Conservation (phyloP, 2,113 vertebrate species). For the Nothocercus nigrocapillus region DNA sequence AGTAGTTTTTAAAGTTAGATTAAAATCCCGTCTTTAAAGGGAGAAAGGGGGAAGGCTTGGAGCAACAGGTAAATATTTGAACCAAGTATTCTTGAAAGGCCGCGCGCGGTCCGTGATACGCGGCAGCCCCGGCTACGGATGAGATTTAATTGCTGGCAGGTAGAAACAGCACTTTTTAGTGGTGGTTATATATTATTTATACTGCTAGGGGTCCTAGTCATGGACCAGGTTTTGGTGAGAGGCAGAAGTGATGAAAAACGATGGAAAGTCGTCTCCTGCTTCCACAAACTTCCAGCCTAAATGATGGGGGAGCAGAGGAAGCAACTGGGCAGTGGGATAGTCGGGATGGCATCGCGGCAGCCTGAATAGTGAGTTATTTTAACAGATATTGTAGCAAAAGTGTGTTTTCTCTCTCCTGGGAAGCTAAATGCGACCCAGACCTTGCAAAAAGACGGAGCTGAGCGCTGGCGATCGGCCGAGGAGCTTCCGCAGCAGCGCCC, state of each 20-base stretch:
- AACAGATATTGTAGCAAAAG: background rate
- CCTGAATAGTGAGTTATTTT: background rate
- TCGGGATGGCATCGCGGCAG: rapidly evolving
- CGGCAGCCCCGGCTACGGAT: rapidly evolving
- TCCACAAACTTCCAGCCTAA: background rate
- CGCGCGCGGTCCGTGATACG: rapidly evolving
- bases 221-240: background rate
- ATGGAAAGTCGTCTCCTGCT: background rate
- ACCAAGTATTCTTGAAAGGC: background rate
- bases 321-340: background rate
- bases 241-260: background rate
- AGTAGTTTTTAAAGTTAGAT: background rate
- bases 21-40: background rate
- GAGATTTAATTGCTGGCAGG: background rate
- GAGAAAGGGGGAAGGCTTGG: background rate
- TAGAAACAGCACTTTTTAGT: background rate
- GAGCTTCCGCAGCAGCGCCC: too few species aligned
- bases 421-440: background rate
- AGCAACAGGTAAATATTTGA: background rate
- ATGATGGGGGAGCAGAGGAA: background rate
- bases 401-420: background rate
- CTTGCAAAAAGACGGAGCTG: too few species aligned
- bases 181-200: background rate
- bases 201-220: background rate
- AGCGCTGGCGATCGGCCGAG: too few species aligned